Percentiles rank a stretch among this genome's conserved stretches.
Conservation (phyloP, 2,888 invertebrate genomes). For the Camptogramma bilineatum region DNA sequence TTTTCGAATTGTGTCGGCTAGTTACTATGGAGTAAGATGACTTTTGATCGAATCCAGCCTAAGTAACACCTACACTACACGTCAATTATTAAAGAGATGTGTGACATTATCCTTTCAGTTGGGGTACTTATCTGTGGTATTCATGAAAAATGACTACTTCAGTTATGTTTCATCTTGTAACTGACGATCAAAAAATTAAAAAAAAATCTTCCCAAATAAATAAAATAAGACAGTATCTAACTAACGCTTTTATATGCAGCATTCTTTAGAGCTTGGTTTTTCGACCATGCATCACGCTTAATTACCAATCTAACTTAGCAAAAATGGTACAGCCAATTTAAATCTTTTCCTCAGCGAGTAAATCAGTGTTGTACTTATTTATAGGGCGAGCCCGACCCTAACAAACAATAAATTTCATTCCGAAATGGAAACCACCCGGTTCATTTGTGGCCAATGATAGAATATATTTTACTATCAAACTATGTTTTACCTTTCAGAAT, state of each 20-base stretch:
- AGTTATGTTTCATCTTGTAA: no score
- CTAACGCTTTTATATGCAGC: not conserved
- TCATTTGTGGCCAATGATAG: slow-evolving; percentile 38
- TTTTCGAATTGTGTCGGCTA: no score
- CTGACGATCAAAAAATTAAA: no score
- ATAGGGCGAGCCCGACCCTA: slow-evolving; percentile 28
- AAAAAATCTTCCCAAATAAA: no score
- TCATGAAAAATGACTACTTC: no score
- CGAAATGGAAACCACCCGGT: slow-evolving; percentile 29
- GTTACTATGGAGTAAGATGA: no score
- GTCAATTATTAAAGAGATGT: no score
- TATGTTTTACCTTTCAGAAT: slow-evolving; percentile 7
- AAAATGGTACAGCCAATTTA: slow-evolving; percentile 31
- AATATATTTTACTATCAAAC: slow-evolving; percentile 30
- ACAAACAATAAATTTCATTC: slow-evolving; percentile 36
- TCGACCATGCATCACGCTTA: slow-evolving; percentile 17
- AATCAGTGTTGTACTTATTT: slow-evolving; percentile 36
- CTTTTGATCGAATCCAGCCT: no score
- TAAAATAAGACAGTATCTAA: not conserved
- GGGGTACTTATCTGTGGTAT: no score
- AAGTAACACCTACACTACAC: no score
- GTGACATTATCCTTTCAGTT: no score
- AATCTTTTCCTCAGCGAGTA: slow-evolving; percentile 28
- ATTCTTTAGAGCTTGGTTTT: not conserved
- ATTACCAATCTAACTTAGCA: slow-evolving; percentile 30